Evolutionary conservation across 2,888 invertebrate genomes (phyloP).

Genomic region (Stenotaenia linearis): DNA sequence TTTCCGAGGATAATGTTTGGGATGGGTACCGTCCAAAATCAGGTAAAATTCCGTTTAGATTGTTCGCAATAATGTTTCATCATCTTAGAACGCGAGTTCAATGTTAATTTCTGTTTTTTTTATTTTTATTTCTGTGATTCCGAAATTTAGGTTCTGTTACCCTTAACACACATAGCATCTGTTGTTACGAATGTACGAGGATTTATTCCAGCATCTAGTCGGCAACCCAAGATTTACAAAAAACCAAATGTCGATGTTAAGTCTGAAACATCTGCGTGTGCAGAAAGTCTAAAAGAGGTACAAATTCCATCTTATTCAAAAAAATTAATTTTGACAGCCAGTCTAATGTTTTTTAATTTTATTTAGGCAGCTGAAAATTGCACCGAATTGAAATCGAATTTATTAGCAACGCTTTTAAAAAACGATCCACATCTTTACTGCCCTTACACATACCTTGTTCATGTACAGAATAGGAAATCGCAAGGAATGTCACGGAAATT

Average conservation of each 20-base stretch:
- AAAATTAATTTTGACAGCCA: too few species aligned
- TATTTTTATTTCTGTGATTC: neutral
- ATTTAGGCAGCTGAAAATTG: constrained; percentile 14
- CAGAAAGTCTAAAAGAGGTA: constrained; percentile 19
- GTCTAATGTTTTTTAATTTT: neutral
- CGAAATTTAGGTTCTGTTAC: neutral
- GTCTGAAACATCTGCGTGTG: neutral
- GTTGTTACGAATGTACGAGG: neutral
- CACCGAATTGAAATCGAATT: neutral
- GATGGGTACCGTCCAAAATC: constrained; percentile 27
- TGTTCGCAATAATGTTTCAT: neutral
- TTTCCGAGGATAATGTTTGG: constrained; percentile 26
- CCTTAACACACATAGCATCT: constrained; percentile 26
- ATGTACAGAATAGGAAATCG: neutral
- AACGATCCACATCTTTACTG: neutral
- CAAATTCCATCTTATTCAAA: too few species aligned
- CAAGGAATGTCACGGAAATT: neutral
- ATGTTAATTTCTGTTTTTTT: neutral
- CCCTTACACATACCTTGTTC: neutral
- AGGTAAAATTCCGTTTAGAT: constrained; percentile 7
- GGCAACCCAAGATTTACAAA: neutral
- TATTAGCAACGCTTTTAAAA: neutral
- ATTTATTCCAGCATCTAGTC: neutral
- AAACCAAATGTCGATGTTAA: neutral
- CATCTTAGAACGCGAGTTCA: neutral